Percentiles rank a stretch among this genome's conserved stretches.
These are phyloP conservation scores for Balaeniceps rex DNA, from an alignment of 2,113 vertebrate species.

Conservation along the genomic window DNA sequence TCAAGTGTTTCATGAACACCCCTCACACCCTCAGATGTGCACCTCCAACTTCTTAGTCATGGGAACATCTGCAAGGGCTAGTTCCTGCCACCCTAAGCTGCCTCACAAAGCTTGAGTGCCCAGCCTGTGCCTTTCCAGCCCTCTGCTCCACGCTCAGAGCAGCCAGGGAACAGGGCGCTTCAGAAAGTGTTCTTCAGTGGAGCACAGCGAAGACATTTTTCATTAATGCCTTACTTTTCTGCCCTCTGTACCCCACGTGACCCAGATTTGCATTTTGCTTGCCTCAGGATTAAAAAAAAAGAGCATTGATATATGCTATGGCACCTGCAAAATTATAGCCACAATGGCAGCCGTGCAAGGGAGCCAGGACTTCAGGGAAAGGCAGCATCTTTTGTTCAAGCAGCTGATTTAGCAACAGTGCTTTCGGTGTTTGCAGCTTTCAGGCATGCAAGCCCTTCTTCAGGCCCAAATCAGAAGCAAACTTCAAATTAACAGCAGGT, in stretches of 20 bases:
- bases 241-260: background rate
- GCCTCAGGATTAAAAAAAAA: background rate
- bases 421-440: background rate
- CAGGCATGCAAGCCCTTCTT: background rate
- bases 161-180: background rate
- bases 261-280: background rate
- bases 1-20: background rate
- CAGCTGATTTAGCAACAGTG: background rate
- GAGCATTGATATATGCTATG: background rate
- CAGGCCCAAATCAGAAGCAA: background rate
- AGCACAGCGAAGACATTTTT: background rate
- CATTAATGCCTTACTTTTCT: background rate
- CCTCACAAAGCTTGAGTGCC: background rate
- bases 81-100: background rate
- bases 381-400: background rate
- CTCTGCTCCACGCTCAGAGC: accelerated
- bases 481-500: background rate
- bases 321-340: conserved; percentile 4
- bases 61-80: background rate
- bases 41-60: background rate
- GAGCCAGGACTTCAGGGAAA: background rate
- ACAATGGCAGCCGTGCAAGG: background rate
- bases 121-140: background rate
- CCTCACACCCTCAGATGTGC: background rate
- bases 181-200: background rate